Base-by-base conservation (phyloP, 2,888 invertebrate species). In the Netelia inedita region DNA sequence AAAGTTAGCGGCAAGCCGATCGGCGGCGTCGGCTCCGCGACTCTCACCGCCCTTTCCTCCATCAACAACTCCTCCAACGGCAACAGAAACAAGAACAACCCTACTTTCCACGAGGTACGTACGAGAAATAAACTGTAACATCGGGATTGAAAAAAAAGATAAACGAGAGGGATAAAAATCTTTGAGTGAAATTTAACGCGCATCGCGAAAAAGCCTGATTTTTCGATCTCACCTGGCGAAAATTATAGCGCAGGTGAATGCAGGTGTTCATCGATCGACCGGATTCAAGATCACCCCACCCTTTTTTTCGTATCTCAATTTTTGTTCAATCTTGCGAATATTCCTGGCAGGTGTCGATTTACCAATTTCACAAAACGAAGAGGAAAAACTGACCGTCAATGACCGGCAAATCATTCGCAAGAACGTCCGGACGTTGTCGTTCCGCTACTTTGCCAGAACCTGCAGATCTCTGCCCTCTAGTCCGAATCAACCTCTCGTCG, bases 1-100 rank as follows among this genome's bases (percentile, higher is more conserved):
- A 93, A 93, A 91, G 92, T 92, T 89, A 92, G 91, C 89, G 92
- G 91, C 82, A 93, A 93, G 89, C 91, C 93, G 83, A 91, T 93
- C 89, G 92, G 93, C 85, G 92, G 93, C 87, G 92, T 92, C 82
- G 93, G 93, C 82, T 91, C 93, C 73, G 93, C 93, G 87, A 93
- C 93, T 90, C 93, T 93, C 88, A 93, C 93, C 85, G 92, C 92
- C 74, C 91, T 93, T 83, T 93, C 93, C 69, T 92, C 93, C 88
- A 93, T 93, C 89, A 92, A 91, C 90, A 92, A 93, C 88, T 91
- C 93, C 82, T 89, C 91, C 83, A 93, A 92, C 87, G 88, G 90
- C 88, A 91, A 89, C 87, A 90, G 92, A 83, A 93, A 90, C 87
- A 93, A 93, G 87, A 93, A 92, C 89, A 91, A 91, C 87, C 90